Evolutionary conservation across 2,888 invertebrate genomes (phyloP), one percentile per base, ranked within the genome.

Genomic region (Apotomis turbidana): DNA sequence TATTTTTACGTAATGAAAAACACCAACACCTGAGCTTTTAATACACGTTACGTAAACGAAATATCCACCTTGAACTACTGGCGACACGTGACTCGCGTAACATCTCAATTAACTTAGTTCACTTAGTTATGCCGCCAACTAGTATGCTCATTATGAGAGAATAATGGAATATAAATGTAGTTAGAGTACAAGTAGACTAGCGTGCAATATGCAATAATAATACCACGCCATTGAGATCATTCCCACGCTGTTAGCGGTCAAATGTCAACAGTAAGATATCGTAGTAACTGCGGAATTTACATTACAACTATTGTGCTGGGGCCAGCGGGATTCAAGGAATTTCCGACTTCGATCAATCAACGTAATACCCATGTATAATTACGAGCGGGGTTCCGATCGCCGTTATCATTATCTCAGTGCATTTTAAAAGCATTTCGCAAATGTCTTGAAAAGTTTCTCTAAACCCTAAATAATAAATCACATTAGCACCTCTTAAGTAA

Each of bases 161-260:
- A 41, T 6, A 27, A 2, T 41, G 5, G 6, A 41, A 15, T 49
- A 69, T 51, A n/a, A n/a, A 57, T 13, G 27, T 49, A 46, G 10
- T 13, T 38, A 61, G 49, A 52, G 27, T 27, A 27, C 3, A 52
- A 60, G 10, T 79, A 78, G 80, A 80, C 74, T 78, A 77, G 73
- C 77, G 77, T 71, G 80, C 81, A 80, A 80, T 80, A 79, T 78
- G 49, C 73, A 74, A 78, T 80, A 76, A 79, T 77, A 77, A 78
- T 78, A 68, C 49, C 51, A 46, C 60, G 71, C 76, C 75, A 77
- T 61, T 77, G 74, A 74, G 76, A 78, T 76, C 75, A 62, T 74
- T 76, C 77, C 71, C 78, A 79, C 77, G 78, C 74, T 74, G 75
- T 75, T 69, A 67, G 74, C 71, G 81, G 81, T 79, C 79, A 77